Evolutionary conservation across 2,797 vertebrate species (phyloP).

Genomic region (Rhinichthys osculus): DNA sequence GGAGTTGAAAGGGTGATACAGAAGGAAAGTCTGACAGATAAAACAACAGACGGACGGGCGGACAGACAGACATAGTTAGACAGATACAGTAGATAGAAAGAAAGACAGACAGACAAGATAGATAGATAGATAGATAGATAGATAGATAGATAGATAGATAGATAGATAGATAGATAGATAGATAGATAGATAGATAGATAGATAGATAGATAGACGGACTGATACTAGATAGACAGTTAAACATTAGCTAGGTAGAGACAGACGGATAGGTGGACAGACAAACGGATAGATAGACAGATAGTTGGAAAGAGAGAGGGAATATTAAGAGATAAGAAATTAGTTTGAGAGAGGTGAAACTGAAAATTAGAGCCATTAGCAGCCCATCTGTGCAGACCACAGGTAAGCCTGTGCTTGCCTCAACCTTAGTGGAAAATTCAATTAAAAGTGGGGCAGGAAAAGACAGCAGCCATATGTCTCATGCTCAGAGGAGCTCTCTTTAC

Average conservation of each 20-base stretch:
- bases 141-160: background rate
- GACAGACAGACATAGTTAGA: background rate
- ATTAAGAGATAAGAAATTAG: background rate
- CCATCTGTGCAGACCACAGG: constrained; percentile 52
- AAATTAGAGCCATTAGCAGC: constrained; percentile 19
- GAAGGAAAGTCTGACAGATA: background rate
- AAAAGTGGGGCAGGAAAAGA: constrained; percentile 33
- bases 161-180: background rate
- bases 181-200: background rate
- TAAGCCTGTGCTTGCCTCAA: constrained; percentile 38
- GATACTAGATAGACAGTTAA: background rate
- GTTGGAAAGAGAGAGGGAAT: background rate
- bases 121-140: background rate
- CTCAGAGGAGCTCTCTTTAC: constrained; percentile 22
- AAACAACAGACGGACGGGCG: background rate
- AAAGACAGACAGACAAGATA: background rate
- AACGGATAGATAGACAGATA: background rate
- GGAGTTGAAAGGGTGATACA: background rate
- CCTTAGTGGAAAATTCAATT: constrained; percentile 46
- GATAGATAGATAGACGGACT: background rate
- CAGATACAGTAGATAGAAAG: too few species aligned
- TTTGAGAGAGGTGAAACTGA: background rate
- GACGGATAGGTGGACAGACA: background rate
- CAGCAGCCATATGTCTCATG: constrained; percentile 43
- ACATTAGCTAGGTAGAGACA: background rate